Conservation (phyloP, 2,113 vertebrate genomes). For the Rhinolophus sinicus region DNA sequence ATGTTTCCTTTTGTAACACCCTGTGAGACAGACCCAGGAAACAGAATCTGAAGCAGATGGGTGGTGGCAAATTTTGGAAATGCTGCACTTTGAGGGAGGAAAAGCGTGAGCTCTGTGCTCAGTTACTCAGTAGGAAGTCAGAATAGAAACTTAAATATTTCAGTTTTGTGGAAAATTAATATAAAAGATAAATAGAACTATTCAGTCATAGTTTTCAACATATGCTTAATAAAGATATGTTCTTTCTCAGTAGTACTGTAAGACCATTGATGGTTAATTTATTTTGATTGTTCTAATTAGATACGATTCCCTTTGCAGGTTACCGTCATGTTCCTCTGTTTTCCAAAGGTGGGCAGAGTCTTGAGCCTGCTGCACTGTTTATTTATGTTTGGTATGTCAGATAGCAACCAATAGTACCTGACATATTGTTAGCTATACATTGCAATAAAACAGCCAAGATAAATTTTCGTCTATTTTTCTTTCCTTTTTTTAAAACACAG, state of each 20-base stretch:
- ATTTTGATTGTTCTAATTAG: constrained; percentile 26
- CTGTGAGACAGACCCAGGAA: neutral
- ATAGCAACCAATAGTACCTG: neutral
- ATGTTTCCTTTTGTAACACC: neutral
- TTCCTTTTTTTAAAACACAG: neutral
- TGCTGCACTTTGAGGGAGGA: neutral
- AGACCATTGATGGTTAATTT: neutral
- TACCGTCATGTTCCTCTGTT: constrained; percentile 89
- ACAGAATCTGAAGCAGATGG: neutral
- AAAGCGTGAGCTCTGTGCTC: neutral
- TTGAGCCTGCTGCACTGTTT: constrained; percentile 90
- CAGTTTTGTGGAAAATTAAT: neutral
- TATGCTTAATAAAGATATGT: neutral
- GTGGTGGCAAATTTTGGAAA: constrained; percentile 19
- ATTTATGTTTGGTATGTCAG: constrained; percentile 86
- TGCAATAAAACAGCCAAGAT: constrained; percentile 81
- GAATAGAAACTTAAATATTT: neutral
- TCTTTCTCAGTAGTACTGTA: neutral
- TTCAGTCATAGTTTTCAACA: neutral
- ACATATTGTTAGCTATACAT: neutral
- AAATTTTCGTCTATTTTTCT: neutral
- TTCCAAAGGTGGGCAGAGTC: constrained; percentile 83
- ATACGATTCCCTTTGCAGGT: constrained; percentile 83
- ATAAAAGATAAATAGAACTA: neutral
- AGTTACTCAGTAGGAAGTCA: neutral